These are phyloP conservation scores for Lepus townsendii DNA, from an alignment of 2,797 vertebrate genomes.

Conservation along the genomic window DNA sequence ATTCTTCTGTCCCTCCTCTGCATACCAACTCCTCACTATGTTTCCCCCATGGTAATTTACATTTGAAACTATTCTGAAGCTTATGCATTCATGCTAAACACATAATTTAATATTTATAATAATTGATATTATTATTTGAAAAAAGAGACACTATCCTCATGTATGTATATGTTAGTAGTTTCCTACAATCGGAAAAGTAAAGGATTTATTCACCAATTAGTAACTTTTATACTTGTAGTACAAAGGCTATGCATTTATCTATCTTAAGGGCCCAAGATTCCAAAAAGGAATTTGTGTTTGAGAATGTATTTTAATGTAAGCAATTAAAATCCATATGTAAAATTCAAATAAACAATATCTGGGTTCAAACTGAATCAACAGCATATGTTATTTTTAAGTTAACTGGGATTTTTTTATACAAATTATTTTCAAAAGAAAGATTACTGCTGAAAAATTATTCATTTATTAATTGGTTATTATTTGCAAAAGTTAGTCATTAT, in stretches of 20 bases:
- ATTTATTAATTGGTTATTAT: not conserved
- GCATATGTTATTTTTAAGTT: not conserved
- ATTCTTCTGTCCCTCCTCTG: not conserved
- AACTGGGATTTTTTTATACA: not conserved
- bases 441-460: no score
- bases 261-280: not conserved
- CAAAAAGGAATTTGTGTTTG: not conserved
- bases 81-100: not conserved
- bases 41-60: not conserved
- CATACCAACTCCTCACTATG: not conserved
- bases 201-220: conserved; percentile 7
- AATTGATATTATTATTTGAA: conserved; percentile 21
- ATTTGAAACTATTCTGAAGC: conserved; percentile 30
- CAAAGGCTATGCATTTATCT: not conserved
- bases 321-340: conserved; percentile 4
- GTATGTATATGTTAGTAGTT: not conserved
- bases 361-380: not conserved
- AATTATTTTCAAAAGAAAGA: conserved; percentile 1
- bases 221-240: not conserved
- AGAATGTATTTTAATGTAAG: conserved; percentile 30
- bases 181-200: not conserved
- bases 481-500: conserved; percentile 6
- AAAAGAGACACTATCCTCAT: not conserved
- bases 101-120: not conserved
- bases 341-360: not conserved